Conservation (phyloP, 2,113 vertebrate genomes). For the Phrynosoma platyrhinos region DNA sequence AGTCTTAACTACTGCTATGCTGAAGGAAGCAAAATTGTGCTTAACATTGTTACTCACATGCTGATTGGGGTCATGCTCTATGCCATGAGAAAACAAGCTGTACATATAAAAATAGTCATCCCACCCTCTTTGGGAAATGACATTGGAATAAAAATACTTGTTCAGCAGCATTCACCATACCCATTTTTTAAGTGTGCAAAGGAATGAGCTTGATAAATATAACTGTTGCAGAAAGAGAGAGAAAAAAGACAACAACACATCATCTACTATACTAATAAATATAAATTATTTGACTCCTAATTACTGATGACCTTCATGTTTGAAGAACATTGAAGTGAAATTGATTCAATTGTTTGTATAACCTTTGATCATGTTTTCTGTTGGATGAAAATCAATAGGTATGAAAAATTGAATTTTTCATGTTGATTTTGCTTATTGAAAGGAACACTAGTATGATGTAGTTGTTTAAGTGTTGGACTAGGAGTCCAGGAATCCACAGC, state of each 20-base stretch:
- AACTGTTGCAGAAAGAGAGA: background rate
- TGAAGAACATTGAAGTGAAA: background rate
- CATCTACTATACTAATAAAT: background rate
- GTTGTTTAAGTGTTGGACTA: too few species aligned
- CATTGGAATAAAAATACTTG: background rate
- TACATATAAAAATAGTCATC: constrained; percentile 25
- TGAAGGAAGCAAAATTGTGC: constrained; percentile 9
- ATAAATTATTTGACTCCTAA: background rate
- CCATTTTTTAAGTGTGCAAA: too few species aligned
- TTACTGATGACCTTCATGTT: background rate
- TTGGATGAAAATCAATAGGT: constrained; percentile 11
- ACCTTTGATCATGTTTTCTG: constrained; percentile 12
- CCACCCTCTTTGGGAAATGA: constrained; percentile 26
- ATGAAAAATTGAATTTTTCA: background rate
- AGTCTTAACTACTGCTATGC: constrained; percentile 14
- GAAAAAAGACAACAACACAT: too few species aligned
- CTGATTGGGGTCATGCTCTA: background rate
- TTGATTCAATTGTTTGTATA: background rate
- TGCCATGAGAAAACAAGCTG: constrained; percentile 16
- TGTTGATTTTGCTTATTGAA: background rate
- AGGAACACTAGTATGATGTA: background rate
- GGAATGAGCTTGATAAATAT: background rate
- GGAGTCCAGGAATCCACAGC: too few species aligned
- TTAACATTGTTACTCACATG: constrained; percentile 23
- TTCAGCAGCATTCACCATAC: background rate